These are phyloP conservation scores for Paralinhomoeus sp. DNA, from an alignment of 2,888 invertebrate species.

Conservation along the genomic window DNA sequence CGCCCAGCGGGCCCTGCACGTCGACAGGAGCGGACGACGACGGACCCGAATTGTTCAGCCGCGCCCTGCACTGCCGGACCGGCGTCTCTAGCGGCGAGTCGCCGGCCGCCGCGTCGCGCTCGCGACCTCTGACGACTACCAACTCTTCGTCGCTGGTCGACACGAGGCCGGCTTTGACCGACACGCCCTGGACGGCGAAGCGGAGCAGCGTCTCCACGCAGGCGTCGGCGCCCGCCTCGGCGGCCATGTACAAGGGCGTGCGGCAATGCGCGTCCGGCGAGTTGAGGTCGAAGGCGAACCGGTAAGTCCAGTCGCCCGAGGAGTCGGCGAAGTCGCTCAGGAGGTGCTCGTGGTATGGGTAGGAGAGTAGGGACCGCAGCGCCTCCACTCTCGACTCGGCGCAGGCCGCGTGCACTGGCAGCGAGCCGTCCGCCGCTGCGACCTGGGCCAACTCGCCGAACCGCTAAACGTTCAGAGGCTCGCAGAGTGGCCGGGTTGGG, in stretches of 20 bases:
- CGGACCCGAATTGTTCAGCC: background rate
- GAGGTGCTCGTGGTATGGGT: constrained; percentile 51
- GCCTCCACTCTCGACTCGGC: constrained; percentile 53
- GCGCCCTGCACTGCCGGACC: background rate
- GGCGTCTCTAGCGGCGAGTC: background rate
- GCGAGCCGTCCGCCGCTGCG: constrained; percentile 69
- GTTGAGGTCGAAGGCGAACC: constrained; percentile 74
- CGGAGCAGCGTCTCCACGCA: constrained; percentile 52
- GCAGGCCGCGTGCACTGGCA: constrained; percentile 73
- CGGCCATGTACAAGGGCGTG: constrained; percentile 67
- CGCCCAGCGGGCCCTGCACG: background rate
- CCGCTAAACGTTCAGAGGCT: no score
- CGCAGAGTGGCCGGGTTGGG: no score
- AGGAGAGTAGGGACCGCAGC: constrained; percentile 49
- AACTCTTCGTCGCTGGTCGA: background rate
- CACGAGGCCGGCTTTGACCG: no score
- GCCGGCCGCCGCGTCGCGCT: background rate
- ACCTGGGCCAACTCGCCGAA: constrained; percentile 63
- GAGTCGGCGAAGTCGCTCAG: constrained; percentile 42
- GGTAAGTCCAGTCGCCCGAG: constrained; percentile 54
- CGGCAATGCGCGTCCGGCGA: constrained; percentile 57
- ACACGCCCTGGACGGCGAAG: constrained; percentile 34
- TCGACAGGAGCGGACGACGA: background rate
- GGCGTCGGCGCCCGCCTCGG: constrained; percentile 49
- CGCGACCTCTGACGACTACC: background rate